phyloP scores from a whole-genome alignment of 1,140 invertebrate species.

The Microvelia longipes region DNA sequence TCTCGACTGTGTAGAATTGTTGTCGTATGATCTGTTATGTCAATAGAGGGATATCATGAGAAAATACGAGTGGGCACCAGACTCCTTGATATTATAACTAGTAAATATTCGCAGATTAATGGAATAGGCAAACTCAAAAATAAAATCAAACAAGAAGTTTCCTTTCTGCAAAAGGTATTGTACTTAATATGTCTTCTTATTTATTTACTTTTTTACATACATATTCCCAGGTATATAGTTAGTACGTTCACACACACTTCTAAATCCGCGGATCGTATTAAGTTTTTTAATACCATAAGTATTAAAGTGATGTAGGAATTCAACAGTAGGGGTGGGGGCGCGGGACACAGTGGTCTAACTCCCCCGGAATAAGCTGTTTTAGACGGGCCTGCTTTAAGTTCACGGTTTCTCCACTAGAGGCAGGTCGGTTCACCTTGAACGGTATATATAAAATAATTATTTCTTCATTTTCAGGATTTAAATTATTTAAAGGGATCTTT shows the following conservation, averaged over 20 bases:
- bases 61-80: not conserved
- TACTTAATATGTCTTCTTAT: not conserved
- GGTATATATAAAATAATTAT: too few species aligned
- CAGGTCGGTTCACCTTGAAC: too few species aligned
- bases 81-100: not conserved
- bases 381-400: too few species aligned
- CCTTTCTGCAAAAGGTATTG: not conserved
- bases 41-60: not conserved
- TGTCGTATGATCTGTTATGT: not conserved
- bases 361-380: too few species aligned
- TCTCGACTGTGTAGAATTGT: too few species aligned
- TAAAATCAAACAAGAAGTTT: slow-evolving; percentile 1
- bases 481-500: too few species aligned
- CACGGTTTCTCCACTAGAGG: too few species aligned
- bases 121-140: not conserved
- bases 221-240: not conserved
- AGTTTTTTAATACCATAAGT: not conserved
- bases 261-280: not conserved
- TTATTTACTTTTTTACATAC: not conserved
- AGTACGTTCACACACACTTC: not conserved
- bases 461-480: too few species aligned
- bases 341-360: too few species aligned
- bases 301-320: too few species aligned
- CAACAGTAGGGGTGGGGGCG: too few species aligned
- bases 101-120: not conserved